Conservation (phyloP, 2,797 vertebrate genomes). For the Orestias chungarensis region DNA sequence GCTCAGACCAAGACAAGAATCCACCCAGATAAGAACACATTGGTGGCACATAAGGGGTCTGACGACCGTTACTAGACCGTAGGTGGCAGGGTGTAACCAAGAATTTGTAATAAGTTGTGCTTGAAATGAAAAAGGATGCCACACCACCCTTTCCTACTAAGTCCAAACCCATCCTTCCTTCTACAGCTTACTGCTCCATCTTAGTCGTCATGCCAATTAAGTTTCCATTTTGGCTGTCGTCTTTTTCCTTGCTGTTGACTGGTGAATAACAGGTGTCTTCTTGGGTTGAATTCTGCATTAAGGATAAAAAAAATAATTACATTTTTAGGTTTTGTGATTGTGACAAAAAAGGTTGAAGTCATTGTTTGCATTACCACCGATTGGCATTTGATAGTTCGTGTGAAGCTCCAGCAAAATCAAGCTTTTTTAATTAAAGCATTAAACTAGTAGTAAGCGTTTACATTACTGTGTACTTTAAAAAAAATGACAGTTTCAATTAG, state of each 20-base stretch:
- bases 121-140: conserved; percentile 14
- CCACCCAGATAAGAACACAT: not conserved
- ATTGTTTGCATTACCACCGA: not conserved
- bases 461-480: not conserved
- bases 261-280: conserved; percentile 67
- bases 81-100: conserved; percentile 11
- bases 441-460: conserved; percentile 7
- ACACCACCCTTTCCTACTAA: not conserved
- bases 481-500: not conserved
- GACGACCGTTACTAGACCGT: not conserved
- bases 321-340: not conserved
- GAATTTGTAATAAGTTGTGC: conserved; percentile 6
- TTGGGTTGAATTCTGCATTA: conserved; percentile 52
- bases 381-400: not conserved
- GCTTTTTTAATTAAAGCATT: conserved; percentile 24
- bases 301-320: conserved; percentile 1
- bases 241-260: conserved; percentile 69
- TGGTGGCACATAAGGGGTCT: not conserved
- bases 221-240: conserved; percentile 72
- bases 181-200: conserved; percentile 49
- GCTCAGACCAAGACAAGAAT: conserved; percentile 14
- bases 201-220: conserved; percentile 65
- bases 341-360: not conserved
- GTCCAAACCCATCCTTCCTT: not conserved
- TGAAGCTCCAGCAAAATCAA: not conserved